These are phyloP conservation scores for Phenganax stokvisi DNA, from an alignment of 92 coral and sea anemone genomes.

Conservation along the genomic window DNA sequence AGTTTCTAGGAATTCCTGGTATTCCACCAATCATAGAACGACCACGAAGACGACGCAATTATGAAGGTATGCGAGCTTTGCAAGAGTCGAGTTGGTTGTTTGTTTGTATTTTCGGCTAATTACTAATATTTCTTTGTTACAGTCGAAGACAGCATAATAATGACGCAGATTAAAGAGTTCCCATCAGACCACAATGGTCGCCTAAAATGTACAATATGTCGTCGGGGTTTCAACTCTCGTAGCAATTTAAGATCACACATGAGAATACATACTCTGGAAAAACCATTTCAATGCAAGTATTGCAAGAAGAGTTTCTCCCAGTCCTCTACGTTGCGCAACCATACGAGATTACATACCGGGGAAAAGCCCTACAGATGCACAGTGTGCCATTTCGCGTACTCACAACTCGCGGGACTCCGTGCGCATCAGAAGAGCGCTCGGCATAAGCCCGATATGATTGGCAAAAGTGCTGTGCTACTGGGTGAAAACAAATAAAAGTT, in stretches of 20 bases:
- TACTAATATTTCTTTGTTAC: constrained; percentile 10
- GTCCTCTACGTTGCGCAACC: constrained; percentile 95
- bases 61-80: constrained; percentile 6
- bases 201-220: constrained; percentile 88
- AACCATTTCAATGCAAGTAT: constrained; percentile 97
- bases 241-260: constrained; percentile 98
- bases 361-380: constrained; percentile 95
- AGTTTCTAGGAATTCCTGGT: constrained; percentile 95
- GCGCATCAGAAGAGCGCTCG: constrained; percentile 98
- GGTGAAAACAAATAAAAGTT: not conserved
- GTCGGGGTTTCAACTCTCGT: constrained; percentile 94
- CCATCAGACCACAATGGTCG: constrained; percentile 65
- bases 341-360: constrained; percentile 93
- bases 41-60: constrained; percentile 55
- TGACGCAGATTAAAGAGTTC: constrained; percentile 52
- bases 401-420: constrained; percentile 96
- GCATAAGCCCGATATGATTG: constrained; percentile 59
- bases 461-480: constrained; percentile 1
- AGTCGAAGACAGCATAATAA: constrained; percentile 53
- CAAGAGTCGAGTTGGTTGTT: not conserved
- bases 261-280: constrained; percentile 97
- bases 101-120: not conserved
- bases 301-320: constrained; percentile 96
- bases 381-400: constrained; percentile 99
- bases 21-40: constrained; percentile 88